These are phyloP conservation scores for Vipera ursinii DNA, from an alignment of 2,797 vertebrate species.

Conservation along the genomic window DNA sequence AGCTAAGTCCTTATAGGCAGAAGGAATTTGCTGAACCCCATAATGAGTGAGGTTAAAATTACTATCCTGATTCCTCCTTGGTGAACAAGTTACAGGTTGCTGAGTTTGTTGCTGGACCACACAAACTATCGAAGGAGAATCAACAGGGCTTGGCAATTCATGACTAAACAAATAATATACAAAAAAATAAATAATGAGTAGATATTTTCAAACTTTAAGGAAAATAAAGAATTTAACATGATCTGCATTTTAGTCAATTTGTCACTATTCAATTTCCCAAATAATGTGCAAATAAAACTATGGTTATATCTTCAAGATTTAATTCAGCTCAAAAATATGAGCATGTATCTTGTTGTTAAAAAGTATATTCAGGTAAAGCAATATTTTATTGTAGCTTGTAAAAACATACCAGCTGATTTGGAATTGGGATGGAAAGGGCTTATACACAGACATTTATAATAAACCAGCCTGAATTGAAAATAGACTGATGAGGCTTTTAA, in stretches of 20 bases:
- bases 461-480: background rate
- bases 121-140: slow-evolving; percentile 71
- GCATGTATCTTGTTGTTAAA: background rate
- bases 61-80: slow-evolving; percentile 73
- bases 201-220: background rate
- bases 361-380: background rate
- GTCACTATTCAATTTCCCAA: background rate
- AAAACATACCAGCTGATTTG: too few relatives aligned
- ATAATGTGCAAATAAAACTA: background rate
- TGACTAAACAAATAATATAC: slow-evolving; percentile 70
- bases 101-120: slow-evolving; percentile 68
- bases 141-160: slow-evolving; percentile 78
- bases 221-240: background rate
- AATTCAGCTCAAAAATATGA: background rate
- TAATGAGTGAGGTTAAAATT: slow-evolving; percentile 82
- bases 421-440: background rate
- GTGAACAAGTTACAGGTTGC: slow-evolving; percentile 66
- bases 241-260: background rate
- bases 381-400: background rate
- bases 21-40: slow-evolving; percentile 83
- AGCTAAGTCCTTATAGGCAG: slow-evolving; percentile 79
- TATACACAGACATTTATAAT: background rate
- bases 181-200: background rate
- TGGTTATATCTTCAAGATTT: background rate
- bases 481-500: background rate